A percentile compares a stretch with the other conserved stretches of the same genome.
These are phyloP conservation scores for Melanerpes formicivorus DNA, from an alignment of 2,113 vertebrate species.

Conservation along the genomic window DNA sequence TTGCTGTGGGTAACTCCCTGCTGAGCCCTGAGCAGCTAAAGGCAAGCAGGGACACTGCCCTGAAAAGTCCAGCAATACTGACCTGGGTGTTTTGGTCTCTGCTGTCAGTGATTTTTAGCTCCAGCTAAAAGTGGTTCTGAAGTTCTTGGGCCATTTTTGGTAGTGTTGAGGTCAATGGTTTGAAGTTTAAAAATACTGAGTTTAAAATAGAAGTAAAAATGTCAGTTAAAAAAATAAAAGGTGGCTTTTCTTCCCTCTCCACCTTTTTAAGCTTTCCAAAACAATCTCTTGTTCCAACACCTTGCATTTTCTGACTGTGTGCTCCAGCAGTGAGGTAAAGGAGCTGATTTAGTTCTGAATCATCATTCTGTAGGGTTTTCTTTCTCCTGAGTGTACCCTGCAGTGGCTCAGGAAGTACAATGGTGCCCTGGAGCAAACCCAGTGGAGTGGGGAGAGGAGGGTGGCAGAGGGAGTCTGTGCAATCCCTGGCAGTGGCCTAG, in stretches of 20 bases:
- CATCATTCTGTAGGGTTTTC: conserved; percentile 26
- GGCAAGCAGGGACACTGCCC: not conserved
- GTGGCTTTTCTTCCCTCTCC: rapidly evolving
- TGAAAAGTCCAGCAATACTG: not conserved
- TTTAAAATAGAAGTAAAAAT: not conserved
- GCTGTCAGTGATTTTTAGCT: not conserved
- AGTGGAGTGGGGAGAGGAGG: conserved; percentile 3
- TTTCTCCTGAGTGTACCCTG: conserved; percentile 19
- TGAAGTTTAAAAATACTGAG: not conserved
- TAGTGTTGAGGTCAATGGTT: not conserved
- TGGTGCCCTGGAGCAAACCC: conserved; percentile 42
- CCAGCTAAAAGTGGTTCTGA: too few relatives aligned
- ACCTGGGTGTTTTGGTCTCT: not conserved
- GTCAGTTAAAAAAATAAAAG: not conserved
- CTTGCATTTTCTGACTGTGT: not conserved
- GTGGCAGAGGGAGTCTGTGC: conserved; percentile 29
- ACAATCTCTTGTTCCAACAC: not conserved
- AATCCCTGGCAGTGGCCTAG: conserved; percentile 22
- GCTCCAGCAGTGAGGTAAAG: conserved; percentile 11
- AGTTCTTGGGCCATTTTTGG: not conserved
- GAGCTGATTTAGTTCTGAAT: conserved; percentile 4
- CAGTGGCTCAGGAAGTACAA: conserved; percentile 50
- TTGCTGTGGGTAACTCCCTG: conserved; percentile 14
- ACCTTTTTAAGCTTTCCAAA: not conserved
- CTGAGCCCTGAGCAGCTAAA: conserved; percentile 27